These are phyloP conservation scores for Catocala fraxini DNA, from an alignment of 2,888 invertebrate genomes.

Conservation along the genomic window DNA sequence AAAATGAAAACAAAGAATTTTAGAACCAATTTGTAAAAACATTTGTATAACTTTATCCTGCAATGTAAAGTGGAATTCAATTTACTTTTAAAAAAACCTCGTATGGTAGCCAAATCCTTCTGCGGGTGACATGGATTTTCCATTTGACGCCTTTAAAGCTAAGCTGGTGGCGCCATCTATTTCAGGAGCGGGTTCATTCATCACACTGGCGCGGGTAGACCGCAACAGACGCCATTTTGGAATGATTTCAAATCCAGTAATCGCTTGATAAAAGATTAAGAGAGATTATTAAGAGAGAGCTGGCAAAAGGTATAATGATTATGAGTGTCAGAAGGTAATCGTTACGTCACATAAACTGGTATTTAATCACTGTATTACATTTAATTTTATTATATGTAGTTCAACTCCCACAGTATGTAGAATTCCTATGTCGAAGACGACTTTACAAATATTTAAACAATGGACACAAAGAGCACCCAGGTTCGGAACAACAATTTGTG, in stretches of 20 bases:
- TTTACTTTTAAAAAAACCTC: slow-evolving; percentile 37
- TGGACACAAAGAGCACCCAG: too few species aligned
- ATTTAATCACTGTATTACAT: too few species aligned
- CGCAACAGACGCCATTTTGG: slow-evolving; percentile 44
- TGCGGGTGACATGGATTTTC: slow-evolving; percentile 49
- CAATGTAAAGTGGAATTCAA: slow-evolving; percentile 33
- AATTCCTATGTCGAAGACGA: too few species aligned
- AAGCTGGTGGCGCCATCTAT: slow-evolving; percentile 35
- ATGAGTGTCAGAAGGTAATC: too few species aligned
- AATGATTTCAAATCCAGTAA: slow-evolving; percentile 14
- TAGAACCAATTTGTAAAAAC: slow-evolving; percentile 3
- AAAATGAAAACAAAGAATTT: too few species aligned
- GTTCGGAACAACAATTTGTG: too few species aligned
- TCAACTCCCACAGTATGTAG: too few species aligned
- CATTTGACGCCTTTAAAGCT: slow-evolving; percentile 46
- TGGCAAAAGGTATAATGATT: too few species aligned
- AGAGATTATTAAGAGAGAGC: background rate
- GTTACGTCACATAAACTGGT: too few species aligned
- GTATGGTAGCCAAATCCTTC: slow-evolving; percentile 12
- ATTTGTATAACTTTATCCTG: slow-evolving; percentile 21
- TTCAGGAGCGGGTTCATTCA: slow-evolving; percentile 46
- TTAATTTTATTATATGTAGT: too few species aligned
- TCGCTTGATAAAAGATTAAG: background rate
- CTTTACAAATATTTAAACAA: too few species aligned
- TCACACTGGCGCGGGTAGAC: slow-evolving; percentile 42